Percentiles rank a stretch among this genome's conserved stretches.
phyloP scores from a whole-genome alignment of 1,140 invertebrate genomes.

The Cephus cinctus region DNA sequence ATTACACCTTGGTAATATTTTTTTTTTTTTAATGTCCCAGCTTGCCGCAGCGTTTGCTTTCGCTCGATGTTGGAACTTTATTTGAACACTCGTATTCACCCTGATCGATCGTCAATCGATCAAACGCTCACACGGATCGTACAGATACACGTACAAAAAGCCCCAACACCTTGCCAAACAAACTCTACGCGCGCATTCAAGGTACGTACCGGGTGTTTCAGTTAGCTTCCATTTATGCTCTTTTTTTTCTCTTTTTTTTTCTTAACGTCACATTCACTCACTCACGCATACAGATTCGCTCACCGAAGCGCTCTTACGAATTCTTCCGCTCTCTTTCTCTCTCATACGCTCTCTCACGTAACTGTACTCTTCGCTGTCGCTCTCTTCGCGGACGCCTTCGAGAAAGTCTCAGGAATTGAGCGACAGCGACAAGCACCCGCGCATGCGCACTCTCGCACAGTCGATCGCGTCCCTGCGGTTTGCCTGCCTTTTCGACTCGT shows the following conservation, averaged over 20 bases:
- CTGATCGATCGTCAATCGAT: no score
- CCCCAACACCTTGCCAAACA: conserved; percentile 17
- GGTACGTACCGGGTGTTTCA: conserved; percentile 24
- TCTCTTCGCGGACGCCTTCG: background rate
- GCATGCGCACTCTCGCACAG: background rate
- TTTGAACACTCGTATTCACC: no score
- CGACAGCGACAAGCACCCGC: no score
- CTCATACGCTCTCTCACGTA: conserved; percentile 1
- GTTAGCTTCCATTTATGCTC: background rate
- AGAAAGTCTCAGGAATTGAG: background rate
- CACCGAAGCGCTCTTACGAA: background rate
- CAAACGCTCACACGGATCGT: no score
- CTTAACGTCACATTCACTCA: background rate
- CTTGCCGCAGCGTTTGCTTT: no score
- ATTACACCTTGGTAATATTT: conserved; percentile 53
- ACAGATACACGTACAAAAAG: no score
- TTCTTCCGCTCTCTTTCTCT: conserved; percentile 3
- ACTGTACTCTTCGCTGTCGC: background rate
- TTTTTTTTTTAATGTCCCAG: background rate
- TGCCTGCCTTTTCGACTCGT: no score
- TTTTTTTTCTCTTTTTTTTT: conserved; percentile 14
- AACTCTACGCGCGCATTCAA: conserved; percentile 20
- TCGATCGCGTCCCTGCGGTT: no score
- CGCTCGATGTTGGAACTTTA: no score
- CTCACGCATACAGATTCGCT: conserved; percentile 11